Percentiles rank a stretch among this genome's conserved stretches.
Evolutionary conservation across 2,797 vertebrate species (phyloP).

Genomic region (Crocodylus rhombifer): DNA sequence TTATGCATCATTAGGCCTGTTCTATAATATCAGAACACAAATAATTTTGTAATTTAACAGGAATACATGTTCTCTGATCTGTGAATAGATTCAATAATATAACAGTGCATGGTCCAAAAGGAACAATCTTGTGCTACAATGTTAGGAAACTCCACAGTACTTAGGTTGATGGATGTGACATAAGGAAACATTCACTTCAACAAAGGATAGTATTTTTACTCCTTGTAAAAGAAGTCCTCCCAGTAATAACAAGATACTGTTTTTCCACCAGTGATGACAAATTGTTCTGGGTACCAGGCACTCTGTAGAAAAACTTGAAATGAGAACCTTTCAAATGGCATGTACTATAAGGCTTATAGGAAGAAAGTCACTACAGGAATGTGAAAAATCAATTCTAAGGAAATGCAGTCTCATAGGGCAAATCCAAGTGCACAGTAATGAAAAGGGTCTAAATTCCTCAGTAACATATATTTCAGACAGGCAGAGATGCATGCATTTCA

Average conservation of each 20-base stretch:
- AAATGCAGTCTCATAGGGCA: neutral
- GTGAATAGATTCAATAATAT: conserved; percentile 35
- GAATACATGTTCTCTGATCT: neutral
- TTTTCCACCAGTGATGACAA: conserved; percentile 12
- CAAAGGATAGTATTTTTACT: conserved; percentile 48
- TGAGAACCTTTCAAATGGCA: conserved; percentile 2
- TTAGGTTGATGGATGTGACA: conserved; percentile 31
- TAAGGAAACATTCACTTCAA: conserved; percentile 50
- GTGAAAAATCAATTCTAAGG: neutral
- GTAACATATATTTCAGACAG: neutral
- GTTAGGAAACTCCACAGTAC: conserved; percentile 45
- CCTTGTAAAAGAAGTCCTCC: conserved; percentile 35
- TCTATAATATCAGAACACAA: conserved; percentile 30
- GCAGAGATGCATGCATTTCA: neutral
- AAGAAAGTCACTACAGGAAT: neutral
- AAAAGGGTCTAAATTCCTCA: neutral
- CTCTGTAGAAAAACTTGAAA: conserved; percentile 21
- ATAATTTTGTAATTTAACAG: conserved; percentile 45
- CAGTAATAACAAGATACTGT: neutral
- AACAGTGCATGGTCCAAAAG: conserved; percentile 54
- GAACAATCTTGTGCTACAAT: conserved; percentile 28
- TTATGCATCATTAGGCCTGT: conserved; percentile 31
- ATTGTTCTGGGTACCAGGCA: conserved; percentile 24
- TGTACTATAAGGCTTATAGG: neutral
- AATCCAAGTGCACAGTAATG: neutral